Evolutionary conservation across 1,140 invertebrate genomes (phyloP), one percentile per base, ranked within the genome.

Genomic region (Lepidurus apus): DNA sequence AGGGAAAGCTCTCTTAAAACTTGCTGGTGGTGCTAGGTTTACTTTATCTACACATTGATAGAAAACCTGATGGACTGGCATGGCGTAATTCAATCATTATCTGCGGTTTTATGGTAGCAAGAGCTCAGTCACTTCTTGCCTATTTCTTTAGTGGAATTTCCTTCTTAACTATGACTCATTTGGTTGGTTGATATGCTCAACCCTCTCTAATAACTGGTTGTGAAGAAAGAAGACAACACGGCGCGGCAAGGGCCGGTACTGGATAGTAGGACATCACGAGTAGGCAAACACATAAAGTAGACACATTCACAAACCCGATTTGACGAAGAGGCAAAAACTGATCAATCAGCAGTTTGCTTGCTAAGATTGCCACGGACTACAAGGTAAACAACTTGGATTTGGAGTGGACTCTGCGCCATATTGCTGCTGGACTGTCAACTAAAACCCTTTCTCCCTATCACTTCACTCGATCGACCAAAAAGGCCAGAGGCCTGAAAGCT

Each of bases 61-160:
- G 34, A 4, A 34, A 65, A 65, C 53, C 53, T 65, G 53, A 21
- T n/a, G 2, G 13, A 65, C 53, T 65, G 21, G 53, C 53, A 65
- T 65, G 53, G 53, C 53, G 53, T 65, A 65, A 65, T 65, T n/a
- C 53, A n/a, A 65, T 65, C 13, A 65, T 21, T n/a, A 65, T n/a
- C 21, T 21, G 9, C 8, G 34, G 53, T 65, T 7, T 13, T 65
- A 7, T 65, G 53, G 17, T 65, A 17, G 6, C 53, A 65, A 21
- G 17, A 21, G 6, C 21, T 7, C 53, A 65, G 17, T 65, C 9
- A 13, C 13, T 65, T n/a, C 1, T 47, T 47, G 10, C 45, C 34
- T 34, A 34, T 34, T 34, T 34, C 34, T 2, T 4, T 34, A 34
- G 34, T 4, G 34, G 34, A 34, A 34, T 34, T 34, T 34, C 4